Conservation (phyloP, 1,140 invertebrate genomes). For the Aphidius ervi region DNA sequence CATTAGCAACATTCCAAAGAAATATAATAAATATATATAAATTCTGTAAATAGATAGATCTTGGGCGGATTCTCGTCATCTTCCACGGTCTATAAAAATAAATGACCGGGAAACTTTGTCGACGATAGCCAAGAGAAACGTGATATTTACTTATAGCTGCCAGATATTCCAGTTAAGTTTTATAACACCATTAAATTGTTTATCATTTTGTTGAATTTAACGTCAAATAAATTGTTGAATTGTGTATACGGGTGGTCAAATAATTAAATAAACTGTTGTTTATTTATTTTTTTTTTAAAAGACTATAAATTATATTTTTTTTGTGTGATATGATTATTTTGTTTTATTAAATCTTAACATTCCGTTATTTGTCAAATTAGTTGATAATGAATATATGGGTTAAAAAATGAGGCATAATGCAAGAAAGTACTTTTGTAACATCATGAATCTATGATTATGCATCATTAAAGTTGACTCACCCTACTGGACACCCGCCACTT, state of each 20-base stretch:
- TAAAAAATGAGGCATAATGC: too few species aligned
- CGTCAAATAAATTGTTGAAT: not conserved
- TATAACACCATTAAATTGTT: slow-evolving; percentile 25
- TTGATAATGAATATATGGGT: too few species aligned
- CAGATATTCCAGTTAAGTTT: slow-evolving; percentile 19
- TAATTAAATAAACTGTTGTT: not conserved
- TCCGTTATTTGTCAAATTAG: not conserved
- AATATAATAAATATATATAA: slow-evolving; percentile 11
- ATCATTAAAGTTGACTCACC: slow-evolving; percentile 13
- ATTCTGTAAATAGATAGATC: slow-evolving; percentile 7
- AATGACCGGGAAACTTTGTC: slow-evolving; percentile 8
- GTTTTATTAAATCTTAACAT: not conserved
- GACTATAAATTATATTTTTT: not conserved
- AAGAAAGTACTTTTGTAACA: slow-evolving; percentile 7
- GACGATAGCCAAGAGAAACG: slow-evolving; percentile 13
- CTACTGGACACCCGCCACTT: slow-evolving; percentile 18
- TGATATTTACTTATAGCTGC: not conserved
- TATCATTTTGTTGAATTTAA: slow-evolving; percentile 21
- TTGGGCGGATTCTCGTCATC: slow-evolving; percentile 17
- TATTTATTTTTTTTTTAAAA: too few species aligned
- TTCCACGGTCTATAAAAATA: slow-evolving; percentile 23
- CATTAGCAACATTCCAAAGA: slow-evolving; percentile 17
- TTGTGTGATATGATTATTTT: not conserved
- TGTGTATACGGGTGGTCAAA: slow-evolving; percentile 3
- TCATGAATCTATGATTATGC: slow-evolving; percentile 18